Percentiles rank a stretch among this genome's conserved stretches.
Conservation (phyloP, 92 coral and sea anemone species). For the Zoanthus gigantus region DNA sequence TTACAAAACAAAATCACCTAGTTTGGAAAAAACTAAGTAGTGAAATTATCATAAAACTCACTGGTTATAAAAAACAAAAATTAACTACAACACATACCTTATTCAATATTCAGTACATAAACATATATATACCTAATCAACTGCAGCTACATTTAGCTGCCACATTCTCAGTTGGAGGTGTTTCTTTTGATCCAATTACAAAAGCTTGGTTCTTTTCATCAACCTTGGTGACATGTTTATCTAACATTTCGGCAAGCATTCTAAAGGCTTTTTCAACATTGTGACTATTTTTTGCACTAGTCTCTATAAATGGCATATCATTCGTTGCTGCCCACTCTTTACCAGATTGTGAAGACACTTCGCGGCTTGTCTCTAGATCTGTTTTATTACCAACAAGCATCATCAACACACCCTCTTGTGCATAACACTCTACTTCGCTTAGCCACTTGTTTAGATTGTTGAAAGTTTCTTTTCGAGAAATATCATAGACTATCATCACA, state of each 20-base stretch:
- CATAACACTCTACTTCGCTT: constrained; percentile 88
- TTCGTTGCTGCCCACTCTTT: constrained; percentile 85
- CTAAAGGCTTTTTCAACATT: constrained; percentile 89
- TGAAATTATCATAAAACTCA: no score
- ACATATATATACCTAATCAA: constrained; percentile 10
- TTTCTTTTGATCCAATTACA: constrained; percentile 67
- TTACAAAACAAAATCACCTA: no score
- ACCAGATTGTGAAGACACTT: constrained; percentile 83
- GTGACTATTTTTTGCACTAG: constrained; percentile 88
- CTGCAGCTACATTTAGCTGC: constrained; percentile 81
- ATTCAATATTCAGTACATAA: no score
- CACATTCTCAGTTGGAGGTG: constrained; percentile 30
- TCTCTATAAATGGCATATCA: constrained; percentile 95
- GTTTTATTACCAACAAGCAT: constrained; percentile 98
- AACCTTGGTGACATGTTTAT: constrained; percentile 75
- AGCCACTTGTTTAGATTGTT: constrained; percentile 92
- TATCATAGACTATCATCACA: constrained; percentile 92
- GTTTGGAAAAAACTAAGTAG: no score
- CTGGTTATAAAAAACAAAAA: no score
- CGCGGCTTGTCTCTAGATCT: constrained; percentile 82
- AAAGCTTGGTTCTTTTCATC: constrained; percentile 68
- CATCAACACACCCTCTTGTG: constrained; percentile 80
- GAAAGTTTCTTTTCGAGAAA: constrained; percentile 87
- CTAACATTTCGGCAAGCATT: constrained; percentile 80
- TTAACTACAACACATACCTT: no score